Percentiles rank a stretch among this genome's conserved stretches.
These are phyloP conservation scores for Passer domesticus DNA, from an alignment of 2,113 vertebrate genomes.

Conservation along the genomic window DNA sequence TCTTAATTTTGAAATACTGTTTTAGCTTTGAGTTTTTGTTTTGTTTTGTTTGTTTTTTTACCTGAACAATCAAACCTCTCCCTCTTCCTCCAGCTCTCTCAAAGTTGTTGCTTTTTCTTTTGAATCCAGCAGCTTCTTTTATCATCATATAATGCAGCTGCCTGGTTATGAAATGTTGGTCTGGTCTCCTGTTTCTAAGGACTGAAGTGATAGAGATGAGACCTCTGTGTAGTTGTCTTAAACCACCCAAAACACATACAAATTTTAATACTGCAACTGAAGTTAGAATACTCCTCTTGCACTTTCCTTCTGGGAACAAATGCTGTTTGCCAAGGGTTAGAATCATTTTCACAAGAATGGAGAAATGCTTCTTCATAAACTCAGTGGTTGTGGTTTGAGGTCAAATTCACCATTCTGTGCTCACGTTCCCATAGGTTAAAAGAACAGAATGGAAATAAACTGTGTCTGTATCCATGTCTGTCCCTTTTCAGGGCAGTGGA, in stretches of 20 bases:
- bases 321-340: background rate
- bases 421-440: accelerated
- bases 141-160: background rate
- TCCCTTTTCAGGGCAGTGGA: background rate
- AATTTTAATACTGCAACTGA: background rate
- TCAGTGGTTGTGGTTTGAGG: background rate
- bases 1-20: background rate
- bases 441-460: background rate
- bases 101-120: background rate
- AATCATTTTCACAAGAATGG: background rate
- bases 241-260: background rate
- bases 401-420: background rate
- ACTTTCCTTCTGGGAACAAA: background rate
- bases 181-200: background rate
- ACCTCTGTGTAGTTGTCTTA: background rate
- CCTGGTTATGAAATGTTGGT: background rate
- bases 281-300: background rate
- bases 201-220: background rate
- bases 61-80: background rate
- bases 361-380: background rate
- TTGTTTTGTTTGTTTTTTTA: background rate
- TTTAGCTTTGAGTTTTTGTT: background rate
- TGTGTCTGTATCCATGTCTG: background rate
- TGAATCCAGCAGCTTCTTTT: background rate
- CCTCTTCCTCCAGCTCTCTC: background rate